Percentiles rank a stretch among this genome's conserved stretches.
Evolutionary conservation across 2,888 invertebrate genomes (phyloP).

Genomic region (Mythimna lalbum): DNA sequence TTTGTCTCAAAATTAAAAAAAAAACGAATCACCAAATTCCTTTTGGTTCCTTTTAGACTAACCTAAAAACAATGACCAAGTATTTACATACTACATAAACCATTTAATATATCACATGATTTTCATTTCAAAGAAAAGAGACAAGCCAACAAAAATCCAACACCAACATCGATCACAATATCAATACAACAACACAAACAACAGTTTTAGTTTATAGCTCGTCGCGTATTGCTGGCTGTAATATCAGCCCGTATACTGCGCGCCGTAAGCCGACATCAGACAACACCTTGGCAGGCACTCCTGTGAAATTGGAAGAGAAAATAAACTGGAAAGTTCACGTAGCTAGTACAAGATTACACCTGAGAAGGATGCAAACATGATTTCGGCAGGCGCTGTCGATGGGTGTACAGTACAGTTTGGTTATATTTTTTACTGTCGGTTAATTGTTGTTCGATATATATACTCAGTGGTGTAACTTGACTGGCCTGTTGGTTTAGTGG

Average conservation of each 20-base stretch:
- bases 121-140: too few species aligned
- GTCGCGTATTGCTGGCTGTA: constrained; percentile 55
- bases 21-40: too few species aligned
- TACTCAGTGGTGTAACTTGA: too few species aligned
- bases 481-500: too few species aligned
- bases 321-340: constrained; percentile 88
- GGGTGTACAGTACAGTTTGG: constrained; percentile 9
- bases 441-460: too few species aligned
- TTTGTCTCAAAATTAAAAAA: too few species aligned
- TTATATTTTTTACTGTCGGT: constrained; percentile 8
- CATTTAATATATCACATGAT: too few species aligned
- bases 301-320: constrained; percentile 88
- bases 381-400: constrained; percentile 68
- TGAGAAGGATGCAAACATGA: constrained; percentile 83
- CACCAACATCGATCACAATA: constrained; percentile 24
- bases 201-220: constrained; percentile 52
- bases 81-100: too few species aligned
- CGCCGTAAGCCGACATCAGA: constrained; percentile 83
- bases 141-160: neutral
- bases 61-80: too few species aligned
- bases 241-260: constrained; percentile 69
- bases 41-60: too few species aligned
- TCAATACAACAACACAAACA: constrained; percentile 33
- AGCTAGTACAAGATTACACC: constrained; percentile 83
- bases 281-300: constrained; percentile 89